Base-by-base conservation (phyloP, 2,797 vertebrate genomes). In the Sciurus vulgaris region DNA sequence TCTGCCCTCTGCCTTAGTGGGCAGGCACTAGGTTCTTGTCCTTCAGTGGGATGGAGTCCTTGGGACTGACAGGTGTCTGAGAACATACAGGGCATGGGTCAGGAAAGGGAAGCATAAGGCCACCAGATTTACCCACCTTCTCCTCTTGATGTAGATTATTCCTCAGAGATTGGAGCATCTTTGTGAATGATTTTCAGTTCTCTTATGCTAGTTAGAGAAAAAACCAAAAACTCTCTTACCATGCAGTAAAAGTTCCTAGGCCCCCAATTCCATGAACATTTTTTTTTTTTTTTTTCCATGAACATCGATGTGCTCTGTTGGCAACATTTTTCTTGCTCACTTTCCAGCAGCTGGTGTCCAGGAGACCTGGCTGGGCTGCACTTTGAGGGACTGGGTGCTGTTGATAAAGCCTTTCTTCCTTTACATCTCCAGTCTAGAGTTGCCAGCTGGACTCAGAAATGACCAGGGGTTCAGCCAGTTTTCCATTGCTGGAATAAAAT, bases 181-280 rank as follows among this genome's bases (percentile, higher is more conserved):
- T 15, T 8, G 33, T 49, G 41, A 77, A 70, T n/a, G 15, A 47
- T 82, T 81, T 59, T 26, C 33, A 76, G n/a, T 26, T 83, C n/a
- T 89, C 47, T 67, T 94, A 70, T 54, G 51, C 86, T 28, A 70
- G 30, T 86, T 76, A 78, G 8, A 65, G 73, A 90, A 54, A 54
- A 72, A 87, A 61, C 9, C 22, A 54, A 96, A 26, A 35, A 44
- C 49, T 91, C 5, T 38, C n/a, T 51, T 65, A 33, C 38, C 38
- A 82, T 35, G 28, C 10, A 70, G 8, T 41, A 41, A 86, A 84
- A 51, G 7, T 35, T 61, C 13, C 18, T 41, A 9, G 18, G 7
- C 33, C 15, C 9, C 17, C 41, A 67, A 7, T 77, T 82, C 49
- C 12, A 0, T 33, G 28, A 85, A 22, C 59, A 61, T 26, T 7